Evolutionary conservation across 2,113 vertebrate genomes (phyloP), one percentile per base, ranked within the genome.

Genomic region (Onychostoma macrolepis): DNA sequence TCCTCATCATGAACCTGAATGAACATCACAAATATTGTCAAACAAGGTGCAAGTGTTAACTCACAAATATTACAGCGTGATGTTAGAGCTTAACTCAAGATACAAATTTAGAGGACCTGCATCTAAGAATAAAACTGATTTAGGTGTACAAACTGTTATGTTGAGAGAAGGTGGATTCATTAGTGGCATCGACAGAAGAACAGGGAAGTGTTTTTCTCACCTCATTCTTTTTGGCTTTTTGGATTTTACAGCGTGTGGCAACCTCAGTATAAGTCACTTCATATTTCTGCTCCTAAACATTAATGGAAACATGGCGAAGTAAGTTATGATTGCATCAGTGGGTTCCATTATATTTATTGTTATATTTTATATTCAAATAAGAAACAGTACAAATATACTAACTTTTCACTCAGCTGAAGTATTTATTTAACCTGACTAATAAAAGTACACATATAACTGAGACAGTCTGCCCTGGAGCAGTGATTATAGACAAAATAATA

Each of bases 221-320:
- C n/a, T 30, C 4, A 1, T 10, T 19, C 6, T 50, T 26, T 28
- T 10, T 77, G 12, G 13, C 41, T 77, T 26, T 4, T n/a, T n/a
- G n/a, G 13, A 28, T 9, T 77, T 77, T 48, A 19, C 6, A 4
- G 43, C 8, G 6, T 2, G 4, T 50, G 74, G 0, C 45, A 45
- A 77, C 43, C 74, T 77, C 74, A 9, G 26, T 48, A 77, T 77
- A 77, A 50, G n/a, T 45, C n/a, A 50, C 74, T 50, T 48, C 74
- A 48, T 48, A 43, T 48, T 50, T 77, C 43, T 77, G 43, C 74
- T 30, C n/a, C 74, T 77, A 28, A 48, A 77, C 7, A 24, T 58
- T 3, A 77, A 38, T 1, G 1, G 4, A 38, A 1, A 71, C 19
- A 38, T 38, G 17, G 2, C 10, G 33, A 21, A 71, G 12, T 28